These are phyloP conservation scores for Dromococcyx pavoninus DNA, from an alignment of 2,797 vertebrate genomes.

Conservation along the genomic window DNA sequence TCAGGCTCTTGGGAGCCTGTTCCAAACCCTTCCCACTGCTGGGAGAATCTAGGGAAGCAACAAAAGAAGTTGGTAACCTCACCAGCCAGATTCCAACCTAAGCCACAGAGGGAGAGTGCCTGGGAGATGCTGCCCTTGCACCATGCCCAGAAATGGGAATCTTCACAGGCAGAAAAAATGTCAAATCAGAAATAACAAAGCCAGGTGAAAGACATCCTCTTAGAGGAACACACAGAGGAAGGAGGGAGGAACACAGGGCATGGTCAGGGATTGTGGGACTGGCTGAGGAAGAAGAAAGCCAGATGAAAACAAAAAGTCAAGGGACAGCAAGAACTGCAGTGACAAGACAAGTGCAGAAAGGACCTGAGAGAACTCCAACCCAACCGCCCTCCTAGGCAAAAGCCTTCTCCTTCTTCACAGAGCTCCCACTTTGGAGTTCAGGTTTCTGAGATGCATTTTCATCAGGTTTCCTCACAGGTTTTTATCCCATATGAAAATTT, in stretches of 20 bases:
- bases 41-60: neutral
- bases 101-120: neutral
- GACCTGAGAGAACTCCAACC: fast-evolving
- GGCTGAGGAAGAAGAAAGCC: neutral
- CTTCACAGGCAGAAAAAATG: neutral
- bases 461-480: neutral
- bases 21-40: neutral
- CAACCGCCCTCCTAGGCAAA: neutral
- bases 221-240: neutral
- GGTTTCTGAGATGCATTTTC: neutral
- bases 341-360: neutral
- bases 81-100: neutral
- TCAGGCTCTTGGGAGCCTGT: neutral
- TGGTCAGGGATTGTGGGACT: neutral
- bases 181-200: neutral
- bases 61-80: neutral
- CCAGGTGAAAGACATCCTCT: neutral
- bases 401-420: neutral
- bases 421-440: neutral
- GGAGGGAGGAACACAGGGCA: neutral
- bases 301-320: neutral
- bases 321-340: neutral
- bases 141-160: neutral
- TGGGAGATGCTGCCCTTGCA: neutral
- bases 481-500: neutral